Evolutionary conservation across 2,797 vertebrate genomes (phyloP), one percentile per base, ranked within the genome.

Genomic region (Lycodopsis pacificus): DNA sequence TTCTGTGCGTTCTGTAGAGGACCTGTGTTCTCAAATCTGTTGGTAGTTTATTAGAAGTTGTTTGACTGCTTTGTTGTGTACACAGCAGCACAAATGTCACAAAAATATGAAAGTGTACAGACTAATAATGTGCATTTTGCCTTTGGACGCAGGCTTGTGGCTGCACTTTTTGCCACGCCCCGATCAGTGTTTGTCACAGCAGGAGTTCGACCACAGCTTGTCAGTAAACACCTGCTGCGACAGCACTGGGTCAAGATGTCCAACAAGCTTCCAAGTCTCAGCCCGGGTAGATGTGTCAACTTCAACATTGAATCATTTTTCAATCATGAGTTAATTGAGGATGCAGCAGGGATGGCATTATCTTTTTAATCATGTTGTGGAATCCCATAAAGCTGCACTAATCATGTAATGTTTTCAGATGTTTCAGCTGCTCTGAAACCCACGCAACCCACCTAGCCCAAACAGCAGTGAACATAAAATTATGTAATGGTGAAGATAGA

Each of bases 181-280:
- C 32, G 25, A n/a, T 69, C 14, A 11, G 67, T 56, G 62, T 71
- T 20, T 73, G 48, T 62, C 46, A 82, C 72, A 74, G 27, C 44
- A 53, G 74, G 30, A 11, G 25, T 32, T 73, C 53, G 54, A 17
- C 8, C 56, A 58, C 65, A 68, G 62, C 27, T 27, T 73, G 74
- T 69, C 54, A 66, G 32, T 51, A 48, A 81, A 73, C 66, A 71
- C 51, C 73, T 62, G 56, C 69, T 73, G 53, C 0, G n/a, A 44
- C 34, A 38, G 34, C 34, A 44, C 49, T 34, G 56, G 20, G 4
- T 32, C 0, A 0, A 51, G 22, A 53, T 42, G 30, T 19, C 22
- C 54, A 44, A 30, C 40, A 34, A 49, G 49, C 49, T 34, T 64
- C 1, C 34, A 17, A 8, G n/a, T 61, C 25, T 65, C 15, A 71